Conservation (phyloP, 2,797 vertebrate species). For the Halcyon badia region DNA sequence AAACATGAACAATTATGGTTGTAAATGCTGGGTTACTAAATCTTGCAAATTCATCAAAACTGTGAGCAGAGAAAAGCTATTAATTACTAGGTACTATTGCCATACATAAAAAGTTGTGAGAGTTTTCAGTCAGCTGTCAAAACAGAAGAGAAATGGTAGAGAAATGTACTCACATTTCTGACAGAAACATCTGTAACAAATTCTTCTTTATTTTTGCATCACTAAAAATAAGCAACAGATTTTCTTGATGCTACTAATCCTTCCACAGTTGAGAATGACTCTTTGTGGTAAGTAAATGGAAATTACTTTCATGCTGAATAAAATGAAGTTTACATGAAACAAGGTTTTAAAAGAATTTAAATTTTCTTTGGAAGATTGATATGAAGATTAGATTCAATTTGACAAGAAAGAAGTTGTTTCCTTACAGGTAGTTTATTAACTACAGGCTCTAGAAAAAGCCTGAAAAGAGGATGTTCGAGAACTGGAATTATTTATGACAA, state of each 20-base stretch:
- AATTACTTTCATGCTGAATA: slow-evolving; percentile 49
- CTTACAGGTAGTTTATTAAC: not conserved
- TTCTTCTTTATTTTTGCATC: slow-evolving; percentile 54
- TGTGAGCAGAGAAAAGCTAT: slow-evolving; percentile 60
- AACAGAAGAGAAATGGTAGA: slow-evolving; percentile 66
- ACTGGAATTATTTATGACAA: slow-evolving; percentile 6
- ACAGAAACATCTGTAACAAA: slow-evolving; percentile 74
- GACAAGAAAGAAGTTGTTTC: not conserved
- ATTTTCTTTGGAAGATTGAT: not conserved
- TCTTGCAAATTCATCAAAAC: slow-evolving; percentile 64
- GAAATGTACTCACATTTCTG: slow-evolving; percentile 68
- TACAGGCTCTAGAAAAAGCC: not conserved
- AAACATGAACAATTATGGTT: slow-evolving; percentile 60
- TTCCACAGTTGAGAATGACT: slow-evolving; percentile 47
- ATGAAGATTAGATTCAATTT: not conserved
- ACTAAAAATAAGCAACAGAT: slow-evolving; percentile 39
- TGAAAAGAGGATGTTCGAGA: not conserved
- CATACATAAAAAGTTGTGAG: slow-evolving; percentile 52
- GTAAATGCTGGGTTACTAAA: slow-evolving; percentile 54
- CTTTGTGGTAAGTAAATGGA: slow-evolving; percentile 50
- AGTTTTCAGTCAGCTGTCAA: slow-evolving; percentile 72
- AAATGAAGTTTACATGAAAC: slow-evolving; percentile 38
- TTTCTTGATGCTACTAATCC: slow-evolving; percentile 52
- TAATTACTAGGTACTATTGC: slow-evolving; percentile 73
- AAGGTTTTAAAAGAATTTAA: not conserved